Evolutionary conservation across 2,113 vertebrate genomes (phyloP).

Genomic region (Herpailurus yagouaroundi): DNA sequence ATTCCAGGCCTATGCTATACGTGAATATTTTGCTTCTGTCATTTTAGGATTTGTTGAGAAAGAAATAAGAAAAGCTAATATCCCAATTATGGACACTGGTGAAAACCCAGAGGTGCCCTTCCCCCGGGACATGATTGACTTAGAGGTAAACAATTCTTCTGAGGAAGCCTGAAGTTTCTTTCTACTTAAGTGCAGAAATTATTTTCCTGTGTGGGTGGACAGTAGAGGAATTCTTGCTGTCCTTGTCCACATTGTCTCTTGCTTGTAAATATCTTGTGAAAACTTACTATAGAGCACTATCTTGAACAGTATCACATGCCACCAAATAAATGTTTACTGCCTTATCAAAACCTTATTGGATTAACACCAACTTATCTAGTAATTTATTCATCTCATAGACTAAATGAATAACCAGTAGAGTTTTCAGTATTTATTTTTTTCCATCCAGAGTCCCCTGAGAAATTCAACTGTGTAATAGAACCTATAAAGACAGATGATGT

Average conservation of each 20-base stretch:
- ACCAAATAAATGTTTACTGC: neutral
- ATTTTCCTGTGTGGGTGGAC: neutral
- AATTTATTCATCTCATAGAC: neutral
- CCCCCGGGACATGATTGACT: constrained; percentile 98
- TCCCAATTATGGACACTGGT: constrained; percentile 95
- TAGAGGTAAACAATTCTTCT: constrained; percentile 90
- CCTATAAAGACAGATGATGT: neutral
- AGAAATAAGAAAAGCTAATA: constrained; percentile 96
- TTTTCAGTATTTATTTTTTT: constrained; percentile 18
- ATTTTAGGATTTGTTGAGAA: constrained; percentile 97
- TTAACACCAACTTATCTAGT: neutral
- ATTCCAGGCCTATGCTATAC: neutral
- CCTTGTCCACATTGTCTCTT: neutral
- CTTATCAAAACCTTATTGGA: neutral
- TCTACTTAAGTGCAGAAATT: neutral
- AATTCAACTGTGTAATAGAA: neutral
- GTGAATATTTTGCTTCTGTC: constrained; percentile 49
- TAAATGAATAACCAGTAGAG: neutral
- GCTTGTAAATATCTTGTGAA: neutral
- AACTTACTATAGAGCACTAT: neutral
- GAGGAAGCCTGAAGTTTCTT: neutral
- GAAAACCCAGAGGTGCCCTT: constrained; percentile 99
- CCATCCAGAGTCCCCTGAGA: neutral
- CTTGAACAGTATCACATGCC: neutral
- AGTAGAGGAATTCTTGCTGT: neutral